These are phyloP conservation scores for Corythornis leucogaster DNA, from an alignment of 2,797 vertebrate species.

Conservation along the genomic window DNA sequence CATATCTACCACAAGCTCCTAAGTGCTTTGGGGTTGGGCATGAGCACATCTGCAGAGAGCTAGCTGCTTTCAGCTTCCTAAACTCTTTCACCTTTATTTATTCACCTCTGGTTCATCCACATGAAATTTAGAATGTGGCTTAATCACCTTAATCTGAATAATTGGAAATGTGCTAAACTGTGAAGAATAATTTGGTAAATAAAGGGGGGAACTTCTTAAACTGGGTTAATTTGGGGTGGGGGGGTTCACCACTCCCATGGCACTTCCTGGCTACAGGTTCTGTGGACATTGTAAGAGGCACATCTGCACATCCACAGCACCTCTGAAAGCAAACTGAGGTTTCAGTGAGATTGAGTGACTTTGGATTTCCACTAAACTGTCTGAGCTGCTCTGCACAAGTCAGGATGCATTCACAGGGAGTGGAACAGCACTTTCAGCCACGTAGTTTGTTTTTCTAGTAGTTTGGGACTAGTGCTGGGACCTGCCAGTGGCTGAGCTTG, in stretches of 20 bases:
- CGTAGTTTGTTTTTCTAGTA: neutral
- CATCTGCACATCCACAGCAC: neutral
- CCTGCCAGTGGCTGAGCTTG: neutral
- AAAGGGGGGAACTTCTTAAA: neutral
- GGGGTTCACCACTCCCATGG: neutral
- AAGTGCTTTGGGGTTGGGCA: neutral
- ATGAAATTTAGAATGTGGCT: neutral
- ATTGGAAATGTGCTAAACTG: neutral
- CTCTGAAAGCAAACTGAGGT: neutral
- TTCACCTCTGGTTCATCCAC: neutral
- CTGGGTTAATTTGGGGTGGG: neutral
- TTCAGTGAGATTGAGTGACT: neutral
- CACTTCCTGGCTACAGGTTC: neutral
- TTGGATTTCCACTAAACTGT: neutral
- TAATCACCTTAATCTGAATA: neutral
- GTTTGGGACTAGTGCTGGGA: neutral
- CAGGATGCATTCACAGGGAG: neutral
- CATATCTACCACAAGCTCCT: neutral
- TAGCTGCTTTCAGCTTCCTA: neutral
- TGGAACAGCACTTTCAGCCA: neutral
- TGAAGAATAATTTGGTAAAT: neutral
- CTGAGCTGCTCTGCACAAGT: neutral
- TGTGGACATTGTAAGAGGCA: neutral
- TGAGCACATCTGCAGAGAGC: neutral
- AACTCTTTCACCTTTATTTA: neutral